Evolutionary conservation across 2,888 invertebrate genomes (phyloP).

Genomic region (Chymomyza amoena): DNA sequence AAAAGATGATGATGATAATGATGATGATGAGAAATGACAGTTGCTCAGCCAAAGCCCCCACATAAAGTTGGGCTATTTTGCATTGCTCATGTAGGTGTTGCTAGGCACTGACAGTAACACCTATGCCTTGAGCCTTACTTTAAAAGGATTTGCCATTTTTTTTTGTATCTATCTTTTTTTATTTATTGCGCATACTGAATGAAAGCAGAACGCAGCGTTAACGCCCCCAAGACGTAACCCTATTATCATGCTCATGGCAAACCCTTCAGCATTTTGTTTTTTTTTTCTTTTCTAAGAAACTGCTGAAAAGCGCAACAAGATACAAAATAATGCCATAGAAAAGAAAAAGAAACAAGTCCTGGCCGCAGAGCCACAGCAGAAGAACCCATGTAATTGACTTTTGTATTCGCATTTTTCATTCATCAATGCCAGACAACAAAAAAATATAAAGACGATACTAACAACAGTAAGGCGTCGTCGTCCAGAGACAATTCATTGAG

Average conservation of each 20-base stretch:
- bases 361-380: constrained; percentile 33
- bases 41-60: background rate
- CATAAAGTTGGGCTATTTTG: background rate
- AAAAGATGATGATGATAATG: background rate
- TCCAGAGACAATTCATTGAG: constrained; percentile 67
- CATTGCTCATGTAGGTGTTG: background rate
- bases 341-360: constrained; percentile 1
- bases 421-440: constrained; percentile 37
- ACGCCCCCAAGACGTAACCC: constrained; percentile 49
- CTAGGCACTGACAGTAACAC: background rate
- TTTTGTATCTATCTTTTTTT: background rate
- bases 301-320: constrained; percentile 66
- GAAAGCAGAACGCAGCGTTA: constrained; percentile 19
- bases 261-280: constrained; percentile 48
- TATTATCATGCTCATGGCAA: constrained; percentile 28
- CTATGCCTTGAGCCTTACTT: background rate
- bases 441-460: constrained; percentile 28
- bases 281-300: constrained; percentile 49
- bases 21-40: background rate
- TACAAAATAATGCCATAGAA: constrained; percentile 27
- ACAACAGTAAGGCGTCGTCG: constrained; percentile 12
- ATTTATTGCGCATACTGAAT: background rate
- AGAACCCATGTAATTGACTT: constrained; percentile 75
- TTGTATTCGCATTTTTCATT: constrained; percentile 63
- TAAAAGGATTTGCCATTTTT: background rate